Conservation (phyloP, 2,888 invertebrate species). For the Polydrusus pterygomalis region DNA sequence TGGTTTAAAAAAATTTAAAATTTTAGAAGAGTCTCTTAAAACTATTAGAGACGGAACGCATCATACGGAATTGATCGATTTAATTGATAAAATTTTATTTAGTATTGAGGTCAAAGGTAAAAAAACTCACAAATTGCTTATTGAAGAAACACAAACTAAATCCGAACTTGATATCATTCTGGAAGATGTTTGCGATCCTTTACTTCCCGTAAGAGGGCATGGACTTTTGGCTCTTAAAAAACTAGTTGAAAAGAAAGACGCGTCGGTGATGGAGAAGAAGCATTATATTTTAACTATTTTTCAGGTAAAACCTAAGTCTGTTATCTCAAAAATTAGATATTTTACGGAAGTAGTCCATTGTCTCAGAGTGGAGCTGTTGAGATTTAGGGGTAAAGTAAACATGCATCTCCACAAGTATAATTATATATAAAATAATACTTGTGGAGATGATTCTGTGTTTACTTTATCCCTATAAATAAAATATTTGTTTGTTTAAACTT, state of each 20-base stretch:
- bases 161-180: slow-evolving; percentile 78
- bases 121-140: slow-evolving; percentile 19
- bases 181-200: slow-evolving; percentile 79
- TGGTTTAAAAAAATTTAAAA: slow-evolving; percentile 65
- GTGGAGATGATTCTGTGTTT: too few relatives aligned
- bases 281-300: slow-evolving; percentile 82
- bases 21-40: slow-evolving; percentile 64
- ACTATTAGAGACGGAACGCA: slow-evolving; percentile 61
- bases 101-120: slow-evolving; percentile 43
- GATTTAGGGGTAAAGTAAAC: too few relatives aligned
- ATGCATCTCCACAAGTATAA: too few relatives aligned
- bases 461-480: too few relatives aligned
- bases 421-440: too few relatives aligned
- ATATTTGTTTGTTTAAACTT: too few relatives aligned
- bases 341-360: too few relatives aligned
- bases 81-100: slow-evolving; percentile 61
- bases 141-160: slow-evolving; percentile 59
- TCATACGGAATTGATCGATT: slow-evolving; percentile 63
- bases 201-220: slow-evolving; percentile 88
- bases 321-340: too few relatives aligned
- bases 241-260: slow-evolving; percentile 80
- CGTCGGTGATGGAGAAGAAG: slow-evolving; percentile 78
- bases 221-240: slow-evolving; percentile 83
- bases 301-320: too few relatives aligned
- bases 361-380: too few relatives aligned